Conservation (phyloP, 2,113 vertebrate species). For the Mungos mungo region DNA sequence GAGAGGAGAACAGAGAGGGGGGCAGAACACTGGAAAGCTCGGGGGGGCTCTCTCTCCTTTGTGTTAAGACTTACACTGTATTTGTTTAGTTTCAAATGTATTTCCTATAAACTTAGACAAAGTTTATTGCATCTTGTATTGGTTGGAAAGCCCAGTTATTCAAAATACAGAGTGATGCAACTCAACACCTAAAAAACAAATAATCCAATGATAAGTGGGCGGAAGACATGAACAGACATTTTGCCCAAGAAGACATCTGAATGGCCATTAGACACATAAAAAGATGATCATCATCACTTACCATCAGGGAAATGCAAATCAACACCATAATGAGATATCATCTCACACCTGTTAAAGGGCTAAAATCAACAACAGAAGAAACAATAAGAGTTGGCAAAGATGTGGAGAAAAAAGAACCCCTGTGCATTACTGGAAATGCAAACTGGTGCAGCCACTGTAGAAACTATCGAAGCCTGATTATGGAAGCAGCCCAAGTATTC, state of each 20-base stretch:
- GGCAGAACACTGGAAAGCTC: not conserved
- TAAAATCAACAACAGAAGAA: not conserved
- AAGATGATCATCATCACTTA: not conserved
- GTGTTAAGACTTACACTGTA: not conserved
- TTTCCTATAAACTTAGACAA: not conserved
- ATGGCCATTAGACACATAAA: not conserved
- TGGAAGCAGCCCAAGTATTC: not conserved
- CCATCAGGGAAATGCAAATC: not conserved
- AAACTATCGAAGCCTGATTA: not conserved
- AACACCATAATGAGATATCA: not conserved
- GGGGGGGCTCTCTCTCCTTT: not conserved
- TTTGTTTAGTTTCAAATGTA: not conserved
- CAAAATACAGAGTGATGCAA: not conserved
- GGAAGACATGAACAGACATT: not conserved
- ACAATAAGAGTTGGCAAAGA: not conserved
- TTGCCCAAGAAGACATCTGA: not conserved
- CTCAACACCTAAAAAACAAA: not conserved
- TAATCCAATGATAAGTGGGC: not conserved
- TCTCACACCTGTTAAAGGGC: not conserved
- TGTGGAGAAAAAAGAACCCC: not conserved
- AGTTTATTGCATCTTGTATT: not conserved
- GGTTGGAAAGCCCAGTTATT: not conserved
- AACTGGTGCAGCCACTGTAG: not conserved
- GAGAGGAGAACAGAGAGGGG: not conserved
- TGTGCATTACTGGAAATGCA: not conserved